Evolutionary conservation across 23 tunicate species (phyloP).

Genomic region (Ciona savignyi): DNA sequence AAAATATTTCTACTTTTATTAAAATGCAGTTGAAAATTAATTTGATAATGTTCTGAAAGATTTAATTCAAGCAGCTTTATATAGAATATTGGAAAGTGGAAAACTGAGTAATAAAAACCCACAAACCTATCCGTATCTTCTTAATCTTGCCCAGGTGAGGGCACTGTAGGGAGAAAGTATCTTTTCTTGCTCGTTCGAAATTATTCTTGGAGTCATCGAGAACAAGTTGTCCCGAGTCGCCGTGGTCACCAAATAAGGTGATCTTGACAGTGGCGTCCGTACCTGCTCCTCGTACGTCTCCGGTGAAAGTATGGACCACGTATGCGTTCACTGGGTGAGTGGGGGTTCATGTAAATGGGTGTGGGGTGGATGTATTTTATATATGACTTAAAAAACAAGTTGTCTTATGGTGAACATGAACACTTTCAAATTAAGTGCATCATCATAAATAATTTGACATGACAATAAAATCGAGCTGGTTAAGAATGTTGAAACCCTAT

Average conservation of each 20-base stretch:
- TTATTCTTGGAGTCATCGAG: conserved; percentile 69
- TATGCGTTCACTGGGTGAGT: conserved; percentile 56
- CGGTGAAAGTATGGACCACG: conserved; percentile 69
- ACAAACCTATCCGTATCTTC: conserved; percentile 88
- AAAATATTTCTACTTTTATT: too few relatives aligned
- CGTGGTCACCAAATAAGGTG: conserved; percentile 82
- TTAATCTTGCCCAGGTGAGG: conserved; percentile 77
- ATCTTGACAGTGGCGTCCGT: conserved; percentile 84
- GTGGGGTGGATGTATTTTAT: background rate
- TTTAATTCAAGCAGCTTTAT: too few relatives aligned
- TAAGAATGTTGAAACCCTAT: too few relatives aligned
- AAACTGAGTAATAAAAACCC: too few relatives aligned
- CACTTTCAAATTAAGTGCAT: too few relatives aligned
- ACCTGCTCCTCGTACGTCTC: conserved; percentile 84
- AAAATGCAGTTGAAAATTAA: too few relatives aligned
- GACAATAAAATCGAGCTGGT: too few relatives aligned
- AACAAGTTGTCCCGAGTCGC: conserved; percentile 78
- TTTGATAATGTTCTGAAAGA: too few relatives aligned
- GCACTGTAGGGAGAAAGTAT: conserved; percentile 62
- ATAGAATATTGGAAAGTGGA: too few relatives aligned
- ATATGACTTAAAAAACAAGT: too few relatives aligned
- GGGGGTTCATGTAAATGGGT: background rate
- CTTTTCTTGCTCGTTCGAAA: conserved; percentile 82
- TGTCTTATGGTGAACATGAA: too few relatives aligned
- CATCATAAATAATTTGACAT: too few relatives aligned